phyloP scores from a whole-genome alignment of 2,113 vertebrate species.

The Euleptes europaea region DNA sequence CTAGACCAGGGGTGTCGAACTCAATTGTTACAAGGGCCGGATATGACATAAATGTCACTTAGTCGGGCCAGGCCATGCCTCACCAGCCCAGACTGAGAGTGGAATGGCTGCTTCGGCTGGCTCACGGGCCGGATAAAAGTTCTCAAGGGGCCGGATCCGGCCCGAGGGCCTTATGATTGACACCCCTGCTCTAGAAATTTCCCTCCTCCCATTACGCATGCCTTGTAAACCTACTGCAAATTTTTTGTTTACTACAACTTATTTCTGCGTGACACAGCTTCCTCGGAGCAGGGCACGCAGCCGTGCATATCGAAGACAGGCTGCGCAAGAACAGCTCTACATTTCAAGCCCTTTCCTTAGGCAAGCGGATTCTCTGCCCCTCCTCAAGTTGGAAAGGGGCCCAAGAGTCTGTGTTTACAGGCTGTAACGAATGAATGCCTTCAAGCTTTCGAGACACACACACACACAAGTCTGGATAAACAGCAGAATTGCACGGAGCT shows the following conservation, averaged over 20 bases:
- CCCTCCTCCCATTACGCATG: not conserved
- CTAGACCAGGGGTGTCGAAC: no score
- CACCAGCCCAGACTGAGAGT: no score
- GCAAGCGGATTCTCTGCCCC: not conserved
- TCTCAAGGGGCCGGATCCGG: no score
- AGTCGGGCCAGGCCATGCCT: no score
- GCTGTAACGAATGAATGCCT: no score
- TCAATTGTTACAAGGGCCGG: no score
- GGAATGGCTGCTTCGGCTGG: no score
- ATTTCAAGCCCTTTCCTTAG: not conserved
- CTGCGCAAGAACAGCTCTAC: not conserved
- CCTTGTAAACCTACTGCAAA: not conserved
- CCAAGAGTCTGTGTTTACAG: not conserved
- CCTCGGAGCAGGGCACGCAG: not conserved
- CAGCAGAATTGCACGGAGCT: not conserved
- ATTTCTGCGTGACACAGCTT: not conserved
- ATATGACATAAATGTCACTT: no score
- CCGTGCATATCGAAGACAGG: not conserved
- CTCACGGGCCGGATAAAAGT: no score
- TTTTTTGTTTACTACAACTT: not conserved
- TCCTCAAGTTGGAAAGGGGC: no score
- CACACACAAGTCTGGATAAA: no score
- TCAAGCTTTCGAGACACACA: not conserved
- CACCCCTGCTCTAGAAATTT: not conserved
- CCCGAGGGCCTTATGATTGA: no score